Evolutionary conservation across 2,797 vertebrate species (phyloP), one percentile per base, ranked within the genome.

Genomic region (Sylvilagus floridanus): DNA sequence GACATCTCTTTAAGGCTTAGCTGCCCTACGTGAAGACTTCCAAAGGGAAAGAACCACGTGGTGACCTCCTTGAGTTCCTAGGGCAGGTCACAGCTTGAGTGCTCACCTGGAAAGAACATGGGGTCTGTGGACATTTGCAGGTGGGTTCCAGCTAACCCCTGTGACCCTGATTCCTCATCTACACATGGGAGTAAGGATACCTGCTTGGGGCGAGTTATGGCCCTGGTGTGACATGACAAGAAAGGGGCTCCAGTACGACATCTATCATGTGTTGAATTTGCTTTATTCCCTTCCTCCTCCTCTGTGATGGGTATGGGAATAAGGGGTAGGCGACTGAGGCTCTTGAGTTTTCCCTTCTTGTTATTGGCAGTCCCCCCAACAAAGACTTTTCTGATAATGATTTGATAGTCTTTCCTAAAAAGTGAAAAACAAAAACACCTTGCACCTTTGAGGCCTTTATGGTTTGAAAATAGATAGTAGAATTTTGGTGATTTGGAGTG

Each of bases 391-490:
- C 71, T 94, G 32, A 68, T 87, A 37, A 68, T 72, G 28, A 84
- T 76, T 78, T 71, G 50, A 62, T 81, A 77, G 62, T 66, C 93
- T 75, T 37, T 19, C 16, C 47, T 10, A 66, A 86, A 84, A 78
- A 52, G 84, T 30, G 24, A 54, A 75, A 16, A 16, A 13, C 47
- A 12, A 66, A 54, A 30, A 86, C 37, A 54, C 17, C 0, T 2
- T 68, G 79, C 3, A 2, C 4, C 12, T 93, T 88, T 35, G 9
- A 28, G 42, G 42, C 3, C 16, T 88, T 89, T 84, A 57, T 81
- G n/a, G 24, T 35, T 89, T 95, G 32, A 88, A 96, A 94, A 72
- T 84, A 66, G 16, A 76, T 42, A 65, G 65, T 88, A 30, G 50
- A 83, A 83, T 84, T 91, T 91, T 93, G 66, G 37, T 60, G 37